Base-by-base conservation (phyloP, 1,140 invertebrate species). In the Ceratitis capitata region DNA sequence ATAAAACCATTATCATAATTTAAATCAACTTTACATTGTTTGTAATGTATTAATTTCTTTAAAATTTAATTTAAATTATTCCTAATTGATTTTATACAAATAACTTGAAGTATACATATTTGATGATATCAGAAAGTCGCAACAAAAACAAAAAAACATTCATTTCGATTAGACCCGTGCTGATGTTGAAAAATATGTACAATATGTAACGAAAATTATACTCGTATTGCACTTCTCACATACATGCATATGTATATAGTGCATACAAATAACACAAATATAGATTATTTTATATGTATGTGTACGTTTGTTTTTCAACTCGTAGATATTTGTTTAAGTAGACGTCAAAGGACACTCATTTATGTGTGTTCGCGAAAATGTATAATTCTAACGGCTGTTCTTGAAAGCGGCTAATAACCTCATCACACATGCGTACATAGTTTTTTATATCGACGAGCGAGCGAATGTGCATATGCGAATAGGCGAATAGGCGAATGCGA, bases 321-420 rank as follows among this genome's bases (percentile, higher is more conserved):
- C 32, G 23, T 35, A 35, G n/a, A 56, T 78, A 39, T 64, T 10
- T 45, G 19, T 19, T 14, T 26, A 9, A 45, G 19, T 45, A 45
- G 39, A 45, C 39, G 69, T 78, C 69, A 78, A 78, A 78, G 69
- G 69, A 78, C 69, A 78, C 69, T n/a, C 32, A 26, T 2, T 23
- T 78, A 14, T 35, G 42, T 45, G 32, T 45, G 39, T 23, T n/a
- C 45, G 39, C 2, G n/a, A 78, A 78, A 78, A 78, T 78, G 14
- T 78, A 78, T 45, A 69, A 78, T 78, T 78, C 69, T 78, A 45
- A 45, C 32, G 69, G 29, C n/a, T 23, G 69, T 45, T 47, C 69
- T 78, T 78, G 69, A 78, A 78, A 47, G 69, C 69, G 69, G 69
- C 39, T 78, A 78, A 78, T 78, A 78, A 78, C 69, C 69, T 78